A percentile compares a stretch with the other conserved stretches of the same genome.
Conservation (phyloP, 2,797 vertebrate genomes). For the Alcedo atthis region DNA sequence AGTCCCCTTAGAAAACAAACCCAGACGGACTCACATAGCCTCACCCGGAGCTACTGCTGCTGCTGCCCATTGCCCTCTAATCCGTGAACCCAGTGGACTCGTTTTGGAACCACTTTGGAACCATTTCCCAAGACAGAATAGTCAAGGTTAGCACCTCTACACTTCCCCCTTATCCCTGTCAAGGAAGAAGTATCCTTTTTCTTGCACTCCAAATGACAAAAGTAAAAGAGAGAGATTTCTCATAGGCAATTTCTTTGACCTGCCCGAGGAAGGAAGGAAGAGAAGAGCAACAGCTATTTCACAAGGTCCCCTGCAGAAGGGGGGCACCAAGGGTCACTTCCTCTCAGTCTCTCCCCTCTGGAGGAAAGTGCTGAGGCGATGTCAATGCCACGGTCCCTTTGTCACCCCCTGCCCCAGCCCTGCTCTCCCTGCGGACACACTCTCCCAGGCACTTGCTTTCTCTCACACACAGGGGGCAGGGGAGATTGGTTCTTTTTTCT, state of each 20-base stretch:
- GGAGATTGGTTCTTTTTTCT: not conserved
- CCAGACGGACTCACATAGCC: not conserved
- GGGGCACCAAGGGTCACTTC: constrained; percentile 57
- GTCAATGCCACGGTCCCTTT: constrained; percentile 60
- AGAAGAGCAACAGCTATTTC: constrained; percentile 48
- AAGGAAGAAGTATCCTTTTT: not conserved
- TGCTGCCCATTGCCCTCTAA: not conserved
- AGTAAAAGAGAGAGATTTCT: not conserved
- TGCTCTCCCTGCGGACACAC: not conserved
- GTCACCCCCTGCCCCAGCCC: constrained; percentile 22
- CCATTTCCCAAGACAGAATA: not conserved
- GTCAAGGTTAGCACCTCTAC: not conserved
- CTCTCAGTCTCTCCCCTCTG: constrained; percentile 36
- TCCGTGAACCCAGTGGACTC: not conserved
- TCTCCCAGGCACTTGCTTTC: not conserved
- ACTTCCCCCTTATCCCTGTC: not conserved
- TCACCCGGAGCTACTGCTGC: not conserved
- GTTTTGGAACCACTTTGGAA: not conserved
- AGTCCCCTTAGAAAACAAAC: not conserved
- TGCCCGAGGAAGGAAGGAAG: constrained; percentile 16
- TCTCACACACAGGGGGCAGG: not conserved
- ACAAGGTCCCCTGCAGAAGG: constrained; percentile 22
- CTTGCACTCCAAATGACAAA: not conserved
- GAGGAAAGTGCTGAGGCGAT: constrained; percentile 33
- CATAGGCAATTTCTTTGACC: constrained; percentile 17